A percentile compares a stretch with the other conserved stretches of the same genome.
Conservation (phyloP, 2,888 invertebrate genomes). For the Cephus runcator region DNA sequence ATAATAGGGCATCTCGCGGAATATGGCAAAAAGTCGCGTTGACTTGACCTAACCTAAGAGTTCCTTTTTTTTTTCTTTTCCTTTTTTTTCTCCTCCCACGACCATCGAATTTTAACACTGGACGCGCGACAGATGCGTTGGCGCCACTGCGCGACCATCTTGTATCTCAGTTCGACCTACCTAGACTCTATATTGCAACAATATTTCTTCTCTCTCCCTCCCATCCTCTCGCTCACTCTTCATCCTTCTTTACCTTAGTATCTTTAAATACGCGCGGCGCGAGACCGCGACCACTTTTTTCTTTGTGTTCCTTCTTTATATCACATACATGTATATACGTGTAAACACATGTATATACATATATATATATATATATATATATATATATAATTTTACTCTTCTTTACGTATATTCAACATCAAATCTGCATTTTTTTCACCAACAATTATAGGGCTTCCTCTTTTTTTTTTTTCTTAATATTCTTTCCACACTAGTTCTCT, state of each 20-base stretch:
- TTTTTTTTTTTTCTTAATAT: slow-evolving; percentile 14
- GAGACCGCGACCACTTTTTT: neutral
- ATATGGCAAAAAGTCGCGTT: no score
- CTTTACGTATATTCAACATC: slow-evolving; percentile 29
- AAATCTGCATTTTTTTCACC: slow-evolving; percentile 29
- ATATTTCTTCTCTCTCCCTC: slow-evolving; percentile 28
- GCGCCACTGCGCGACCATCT: no score
- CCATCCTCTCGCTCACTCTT: neutral
- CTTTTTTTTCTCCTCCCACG: no score
- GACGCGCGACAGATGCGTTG: no score
- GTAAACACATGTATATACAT: slow-evolving; percentile 7
- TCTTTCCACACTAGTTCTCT: slow-evolving; percentile 18
- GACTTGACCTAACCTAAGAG: no score
- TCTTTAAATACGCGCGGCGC: neutral
- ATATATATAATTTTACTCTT: slow-evolving; percentile 29
- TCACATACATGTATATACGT: neutral
- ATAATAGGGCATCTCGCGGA: no score
- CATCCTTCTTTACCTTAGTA: neutral
- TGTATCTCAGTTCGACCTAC: neutral
- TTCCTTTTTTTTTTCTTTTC: no score
- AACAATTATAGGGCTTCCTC: slow-evolving; percentile 9
- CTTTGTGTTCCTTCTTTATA: neutral
- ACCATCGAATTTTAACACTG: no score
- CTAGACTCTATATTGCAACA: slow-evolving; percentile 44
- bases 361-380: neutral